Base-by-base conservation (phyloP, 2,113 vertebrate genomes). In the Phyllostomus discolor region DNA sequence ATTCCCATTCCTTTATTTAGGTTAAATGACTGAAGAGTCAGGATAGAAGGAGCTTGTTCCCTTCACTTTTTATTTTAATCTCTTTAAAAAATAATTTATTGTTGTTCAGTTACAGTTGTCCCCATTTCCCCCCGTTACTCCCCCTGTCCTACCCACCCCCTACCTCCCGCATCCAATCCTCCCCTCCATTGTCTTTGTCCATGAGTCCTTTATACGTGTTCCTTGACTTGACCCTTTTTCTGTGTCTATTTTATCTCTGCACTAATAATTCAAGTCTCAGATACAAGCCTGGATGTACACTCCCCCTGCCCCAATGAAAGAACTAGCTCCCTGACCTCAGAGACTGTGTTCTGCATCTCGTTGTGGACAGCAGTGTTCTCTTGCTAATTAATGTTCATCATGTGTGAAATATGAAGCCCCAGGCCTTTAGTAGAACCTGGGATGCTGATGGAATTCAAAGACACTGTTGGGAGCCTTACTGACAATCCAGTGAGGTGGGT, bases 1-100 rank as follows among this genome's bases (percentile, higher is more conserved):
- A 75, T 82, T 59, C 38, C 38, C 19, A 78, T 92, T 69, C 15
- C 46, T 96, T 95, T 66, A 69, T 64, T n/a, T 89, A 86, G 22
- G 16, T 79, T 89, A 57, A 83, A 91, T 38, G 48, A 69, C 3
- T 46, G 19, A 66, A 79, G 35, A 72, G 28, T 54, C 20, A 20
- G 35, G 50, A 79, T 91, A 52, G 26, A n/a, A 64, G 59, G 52
- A 75, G 22, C 26, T 79, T 88, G 5, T 69, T 52, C 67, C 50
- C 86, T 90, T 94, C 73, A 11, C 4, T 93, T 89, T 94, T 89
- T 35, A 80, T 72, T 57, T 96, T 31, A 15, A 26, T 90, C 22
- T 90, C 14, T 80, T 81, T 26, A 10, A 59, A 59, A 59, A 57
- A 2, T 26, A 9, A 24, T 59, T 22, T 57, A 59, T 59, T 59